phyloP scores from a whole-genome alignment of 2,888 invertebrate species.

The Troides aeacus region DNA sequence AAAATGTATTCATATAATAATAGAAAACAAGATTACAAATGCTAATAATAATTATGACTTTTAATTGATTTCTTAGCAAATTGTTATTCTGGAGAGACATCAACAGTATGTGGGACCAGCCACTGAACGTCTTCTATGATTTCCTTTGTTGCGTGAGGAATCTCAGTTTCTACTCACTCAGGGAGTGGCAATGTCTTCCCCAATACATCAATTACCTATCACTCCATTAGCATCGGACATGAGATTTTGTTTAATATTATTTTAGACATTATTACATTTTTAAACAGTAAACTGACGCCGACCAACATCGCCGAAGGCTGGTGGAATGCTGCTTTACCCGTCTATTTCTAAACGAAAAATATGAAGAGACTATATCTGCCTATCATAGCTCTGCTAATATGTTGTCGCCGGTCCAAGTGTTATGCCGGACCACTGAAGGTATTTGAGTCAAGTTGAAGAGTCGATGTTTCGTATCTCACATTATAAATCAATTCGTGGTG shows the following conservation, averaged over 20 bases:
- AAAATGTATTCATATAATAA: no score
- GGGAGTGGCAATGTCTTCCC: no score
- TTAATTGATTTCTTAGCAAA: no score
- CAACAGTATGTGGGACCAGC: no score
- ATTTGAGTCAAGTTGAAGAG: slow-evolving; percentile 23
- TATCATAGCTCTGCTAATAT: slow-evolving; percentile 29
- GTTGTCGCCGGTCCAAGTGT: slow-evolving; percentile 29
- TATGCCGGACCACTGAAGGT: slow-evolving; percentile 30
- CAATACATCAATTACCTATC: not conserved
- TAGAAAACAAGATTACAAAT: no score
- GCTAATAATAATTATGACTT: no score
- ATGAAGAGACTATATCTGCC: slow-evolving; percentile 31
- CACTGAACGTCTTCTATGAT: no score
- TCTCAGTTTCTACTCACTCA: no score
- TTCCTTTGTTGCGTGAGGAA: no score
- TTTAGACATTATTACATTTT: slow-evolving; percentile 25
- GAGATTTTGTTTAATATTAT: slow-evolving; percentile 11
- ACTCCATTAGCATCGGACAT: slow-evolving; percentile 9
- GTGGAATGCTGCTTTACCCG: slow-evolving; percentile 29
- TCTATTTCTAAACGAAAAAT: slow-evolving; percentile 26
- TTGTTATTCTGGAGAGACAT: no score
- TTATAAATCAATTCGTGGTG: slow-evolving; percentile 25
- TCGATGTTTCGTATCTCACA: slow-evolving; percentile 19
- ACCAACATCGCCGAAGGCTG: slow-evolving; percentile 27
- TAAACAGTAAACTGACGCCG: slow-evolving; percentile 31